These are phyloP conservation scores for Oncopodura yosiiana DNA, from an alignment of 1,140 invertebrate genomes.

Conservation along the genomic window DNA sequence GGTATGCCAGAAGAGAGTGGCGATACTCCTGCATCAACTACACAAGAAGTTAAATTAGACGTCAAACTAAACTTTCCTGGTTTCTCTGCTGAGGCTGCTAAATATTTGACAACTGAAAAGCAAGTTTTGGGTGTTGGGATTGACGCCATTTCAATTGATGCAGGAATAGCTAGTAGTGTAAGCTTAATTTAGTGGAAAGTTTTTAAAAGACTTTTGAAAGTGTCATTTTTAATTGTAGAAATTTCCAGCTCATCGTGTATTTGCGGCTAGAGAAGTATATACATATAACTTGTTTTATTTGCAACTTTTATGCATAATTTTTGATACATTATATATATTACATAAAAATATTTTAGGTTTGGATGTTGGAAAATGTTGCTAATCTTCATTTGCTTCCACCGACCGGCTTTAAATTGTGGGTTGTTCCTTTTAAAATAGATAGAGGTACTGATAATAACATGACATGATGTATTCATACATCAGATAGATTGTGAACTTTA, in stretches of 20 bases:
- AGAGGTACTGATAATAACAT: too few relatives aligned
- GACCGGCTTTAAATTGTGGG: constrained; percentile 46
- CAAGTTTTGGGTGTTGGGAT: constrained; percentile 14
- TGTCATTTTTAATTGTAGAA: constrained; percentile 13
- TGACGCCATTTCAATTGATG: constrained; percentile 4
- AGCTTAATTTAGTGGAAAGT: neutral
- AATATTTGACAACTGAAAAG: constrained; percentile 6
- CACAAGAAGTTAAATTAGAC: constrained; percentile 1
- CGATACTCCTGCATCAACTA: neutral
- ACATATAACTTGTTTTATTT: too few relatives aligned
- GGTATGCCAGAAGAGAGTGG: neutral
- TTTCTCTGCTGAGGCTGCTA: constrained; percentile 8
- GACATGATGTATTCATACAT: too few relatives aligned
- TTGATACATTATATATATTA: too few relatives aligned
- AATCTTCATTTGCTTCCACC: constrained; percentile 42
- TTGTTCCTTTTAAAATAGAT: constrained; percentile 49
- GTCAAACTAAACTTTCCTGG: constrained; percentile 31
- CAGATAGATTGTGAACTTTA: too few relatives aligned
- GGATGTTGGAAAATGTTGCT: constrained; percentile 53
- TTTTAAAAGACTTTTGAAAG: too few relatives aligned
- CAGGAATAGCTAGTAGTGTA: constrained; percentile 5
- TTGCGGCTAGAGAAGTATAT: constrained; percentile 47
- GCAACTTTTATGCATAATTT: too few relatives aligned
- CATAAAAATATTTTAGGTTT: too few relatives aligned
- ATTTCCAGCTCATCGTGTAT: constrained; percentile 42